These are phyloP conservation scores for Sepiola atlantica DNA, from an alignment of 2,888 invertebrate genomes.

Conservation along the genomic window DNA sequence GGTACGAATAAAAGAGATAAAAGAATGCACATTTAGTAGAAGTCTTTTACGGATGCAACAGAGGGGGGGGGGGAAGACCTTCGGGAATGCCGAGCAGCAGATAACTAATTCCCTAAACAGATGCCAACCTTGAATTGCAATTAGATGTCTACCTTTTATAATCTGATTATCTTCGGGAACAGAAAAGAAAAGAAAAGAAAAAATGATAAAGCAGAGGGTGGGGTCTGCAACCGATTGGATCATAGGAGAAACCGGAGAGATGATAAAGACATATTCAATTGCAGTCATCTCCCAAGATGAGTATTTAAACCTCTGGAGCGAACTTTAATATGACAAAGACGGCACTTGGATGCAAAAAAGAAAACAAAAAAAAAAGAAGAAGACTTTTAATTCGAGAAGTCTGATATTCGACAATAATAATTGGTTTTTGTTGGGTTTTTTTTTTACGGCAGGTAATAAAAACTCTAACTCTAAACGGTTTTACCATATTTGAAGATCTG, in stretches of 20 bases:
- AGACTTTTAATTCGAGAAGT: neutral
- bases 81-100: neutral
- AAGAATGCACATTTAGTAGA: neutral
- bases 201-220: too few relatives aligned
- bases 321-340: neutral
- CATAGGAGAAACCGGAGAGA: neutral
- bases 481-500: neutral
- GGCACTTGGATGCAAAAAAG: neutral
- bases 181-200: neutral
- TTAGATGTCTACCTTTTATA: neutral
- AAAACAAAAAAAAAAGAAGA: neutral
- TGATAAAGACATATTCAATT: neutral
- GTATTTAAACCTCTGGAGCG: neutral
- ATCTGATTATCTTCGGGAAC: neutral
- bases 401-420: neutral
- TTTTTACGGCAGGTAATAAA: neutral
- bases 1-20: neutral
- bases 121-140: slow-evolving; percentile 6
- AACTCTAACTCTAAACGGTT: neutral
- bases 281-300: neutral
- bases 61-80: neutral
- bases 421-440: neutral
- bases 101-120: neutral
- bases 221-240: neutral
- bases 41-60: neutral